A percentile compares a stretch with the other conserved stretches of the same genome.
Evolutionary conservation across 2,888 invertebrate species (phyloP).

Genomic region (Dexiosoma caninum): DNA sequence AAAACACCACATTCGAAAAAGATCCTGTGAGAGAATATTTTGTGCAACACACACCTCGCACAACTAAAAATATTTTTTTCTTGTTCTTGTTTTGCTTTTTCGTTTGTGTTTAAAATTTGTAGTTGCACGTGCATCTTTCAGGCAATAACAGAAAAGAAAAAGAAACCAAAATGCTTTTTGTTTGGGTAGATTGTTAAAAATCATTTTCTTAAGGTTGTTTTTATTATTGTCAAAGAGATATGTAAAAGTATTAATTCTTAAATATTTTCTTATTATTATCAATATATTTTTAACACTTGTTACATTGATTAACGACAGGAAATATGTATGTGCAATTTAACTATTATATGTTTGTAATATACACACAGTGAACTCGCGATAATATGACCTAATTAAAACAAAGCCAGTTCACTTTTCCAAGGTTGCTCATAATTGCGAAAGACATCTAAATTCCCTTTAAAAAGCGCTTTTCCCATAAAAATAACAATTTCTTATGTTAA

Average conservation of each 20-base stretch:
- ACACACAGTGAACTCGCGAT: no score
- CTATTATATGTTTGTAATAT: no score
- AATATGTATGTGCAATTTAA: no score
- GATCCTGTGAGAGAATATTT: slow-evolving; percentile 60
- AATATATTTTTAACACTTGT: no score
- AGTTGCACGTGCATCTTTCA: slow-evolving; percentile 58
- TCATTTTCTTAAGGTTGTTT: slow-evolving; percentile 24
- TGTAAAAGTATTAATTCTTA: background rate
- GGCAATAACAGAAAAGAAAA: slow-evolving; percentile 6
- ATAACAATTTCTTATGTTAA: no score
- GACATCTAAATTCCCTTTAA: no score
- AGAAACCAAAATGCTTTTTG: slow-evolving; percentile 5
- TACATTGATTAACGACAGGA: no score
- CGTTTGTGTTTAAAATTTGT: slow-evolving; percentile 23
- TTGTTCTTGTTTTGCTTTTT: slow-evolving; percentile 12
- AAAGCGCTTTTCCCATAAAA: no score
- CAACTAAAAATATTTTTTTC: slow-evolving; percentile 15
- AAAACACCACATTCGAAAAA: slow-evolving; percentile 23
- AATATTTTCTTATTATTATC: background rate
- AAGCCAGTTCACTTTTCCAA: no score
- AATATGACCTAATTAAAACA: no score
- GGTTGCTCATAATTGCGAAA: no score
- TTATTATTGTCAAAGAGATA: background rate
- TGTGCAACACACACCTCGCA: slow-evolving; percentile 5
- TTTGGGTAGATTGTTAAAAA: slow-evolving; percentile 19